Evolutionary conservation across 2,797 vertebrate genomes (phyloP), one percentile per base, ranked within the genome.

Genomic region (Myotis pilosus): DNA sequence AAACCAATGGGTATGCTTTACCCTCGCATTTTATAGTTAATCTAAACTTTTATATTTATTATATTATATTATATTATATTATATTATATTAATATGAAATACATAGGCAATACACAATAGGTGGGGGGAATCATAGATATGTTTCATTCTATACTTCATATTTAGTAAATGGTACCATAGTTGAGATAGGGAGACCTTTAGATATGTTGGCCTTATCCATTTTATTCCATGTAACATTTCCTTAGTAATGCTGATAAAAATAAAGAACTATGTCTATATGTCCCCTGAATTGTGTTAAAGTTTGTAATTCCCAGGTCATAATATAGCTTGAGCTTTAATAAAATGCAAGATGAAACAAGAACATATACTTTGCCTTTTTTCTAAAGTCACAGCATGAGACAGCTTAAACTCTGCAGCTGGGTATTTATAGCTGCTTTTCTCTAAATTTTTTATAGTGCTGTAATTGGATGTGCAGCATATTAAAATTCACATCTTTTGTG

Each of bases 401-500:
- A 33, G 57, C 55, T 90, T 94, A 92, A 90, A 80, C 13, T 75
- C 51, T 89, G 72, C 13, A 60, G 30, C 71, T 91, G 19, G 80
- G 57, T 74, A 30, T 78, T 97, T 78, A 89, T 0, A 22, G 53
- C 28, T 66, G 16, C 30, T 79, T 92, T 86, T 81, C 86, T 74
- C 25, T 2, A 3, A 53, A 88, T 86, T 93, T n/a, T 91, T 92
- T 87, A 79, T 93, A 64, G 55, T 33, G 0, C 33, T 64, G 15
- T 86, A 87, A 78, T 47, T 86, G 41, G 51, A 28, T 89, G 2
- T 64, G 6, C 41, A 79, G 57, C 49, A 41, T 62, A 23, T 9
- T 93, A 64, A 79, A 85, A 79, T 89, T 51, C 51, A 87, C 28
- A 49, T 89, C 2, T 92, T 95, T 89, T 57, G 12, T 95, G 75